A percentile compares a stretch with the other conserved stretches of the same genome.
Conservation (phyloP, 2,888 invertebrate genomes). For the Xanthia icteritia region DNA sequence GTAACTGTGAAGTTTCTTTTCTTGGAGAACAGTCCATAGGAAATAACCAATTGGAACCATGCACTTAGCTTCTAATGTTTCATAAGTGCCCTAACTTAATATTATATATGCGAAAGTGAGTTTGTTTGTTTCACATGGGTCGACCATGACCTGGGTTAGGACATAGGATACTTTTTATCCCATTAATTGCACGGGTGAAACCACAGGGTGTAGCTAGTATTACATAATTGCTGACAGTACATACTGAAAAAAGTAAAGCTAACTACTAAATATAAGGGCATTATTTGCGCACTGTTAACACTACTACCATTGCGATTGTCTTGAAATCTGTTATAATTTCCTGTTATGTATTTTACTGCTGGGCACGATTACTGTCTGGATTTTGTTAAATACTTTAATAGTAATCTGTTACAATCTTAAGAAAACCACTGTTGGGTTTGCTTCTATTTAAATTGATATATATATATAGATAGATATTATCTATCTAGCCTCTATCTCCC, state of each 20-base stretch:
- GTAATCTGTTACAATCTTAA: neutral
- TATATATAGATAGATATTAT: neutral
- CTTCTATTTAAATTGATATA: neutral
- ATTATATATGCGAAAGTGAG: too few species aligned
- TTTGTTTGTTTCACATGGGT: too few species aligned
- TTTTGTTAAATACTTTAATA: neutral
- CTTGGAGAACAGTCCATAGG: too few species aligned
- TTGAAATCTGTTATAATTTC: slow-evolving; percentile 7
- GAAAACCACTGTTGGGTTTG: neutral
- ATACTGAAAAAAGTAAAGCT: neutral
- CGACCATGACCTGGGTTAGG: too few species aligned
- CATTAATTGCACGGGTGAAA: too few species aligned
- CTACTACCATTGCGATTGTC: slow-evolving; percentile 6
- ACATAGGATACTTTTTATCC: too few species aligned
- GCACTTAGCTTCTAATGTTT: too few species aligned
- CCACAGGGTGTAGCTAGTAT: too few species aligned
- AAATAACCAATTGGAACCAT: too few species aligned
- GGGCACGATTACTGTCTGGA: neutral
- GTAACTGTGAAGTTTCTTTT: too few species aligned
- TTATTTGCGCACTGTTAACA: neutral
- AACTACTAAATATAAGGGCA: neutral
- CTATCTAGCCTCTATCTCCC: neutral
- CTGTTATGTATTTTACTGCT: neutral
- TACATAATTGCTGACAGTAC: too few species aligned
- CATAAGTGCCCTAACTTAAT: too few species aligned